These are phyloP conservation scores for Leucoraja erinaceus DNA, from an alignment of 2,113 vertebrate species.

Conservation along the genomic window DNA sequence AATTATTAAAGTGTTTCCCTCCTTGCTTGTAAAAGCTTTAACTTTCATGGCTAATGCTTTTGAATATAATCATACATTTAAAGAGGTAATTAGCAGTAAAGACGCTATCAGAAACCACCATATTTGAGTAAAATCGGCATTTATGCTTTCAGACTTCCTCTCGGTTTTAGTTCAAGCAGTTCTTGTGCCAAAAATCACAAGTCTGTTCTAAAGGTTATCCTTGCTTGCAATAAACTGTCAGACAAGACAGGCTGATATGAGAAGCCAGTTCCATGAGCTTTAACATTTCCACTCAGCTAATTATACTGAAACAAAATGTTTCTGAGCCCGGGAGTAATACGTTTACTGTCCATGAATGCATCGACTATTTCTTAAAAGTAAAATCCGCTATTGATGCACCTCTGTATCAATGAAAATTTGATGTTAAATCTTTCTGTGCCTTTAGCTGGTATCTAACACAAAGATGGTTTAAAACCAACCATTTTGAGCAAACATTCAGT, in stretches of 20 bases:
- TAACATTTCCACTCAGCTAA: neutral
- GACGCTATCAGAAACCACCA: constrained; percentile 23
- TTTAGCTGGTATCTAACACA: neutral
- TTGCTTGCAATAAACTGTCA: neutral
- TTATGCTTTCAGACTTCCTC: neutral
- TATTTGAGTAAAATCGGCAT: constrained; percentile 36
- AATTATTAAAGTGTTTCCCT: neutral
- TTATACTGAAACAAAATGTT: neutral
- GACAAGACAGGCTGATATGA: neutral
- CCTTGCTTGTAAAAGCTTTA: neutral
- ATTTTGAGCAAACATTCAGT: neutral
- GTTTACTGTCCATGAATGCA: neutral
- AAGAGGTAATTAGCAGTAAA: neutral
- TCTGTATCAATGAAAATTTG: neutral
- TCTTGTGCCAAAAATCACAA: constrained; percentile 33
- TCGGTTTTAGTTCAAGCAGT: constrained; percentile 8
- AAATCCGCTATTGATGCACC: neutral
- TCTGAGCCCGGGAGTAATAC: neutral
- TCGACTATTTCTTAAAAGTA: neutral
- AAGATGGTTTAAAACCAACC: neutral
- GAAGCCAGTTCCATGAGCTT: neutral
- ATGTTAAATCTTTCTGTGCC: neutral
- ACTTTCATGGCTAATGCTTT: neutral
- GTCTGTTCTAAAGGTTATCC: constrained; percentile 7
- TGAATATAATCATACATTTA: constrained; percentile 16